Evolutionary conservation across 2,113 vertebrate genomes (phyloP), one percentile per base, ranked within the genome.

Genomic region (Donacobius atricapilla): DNA sequence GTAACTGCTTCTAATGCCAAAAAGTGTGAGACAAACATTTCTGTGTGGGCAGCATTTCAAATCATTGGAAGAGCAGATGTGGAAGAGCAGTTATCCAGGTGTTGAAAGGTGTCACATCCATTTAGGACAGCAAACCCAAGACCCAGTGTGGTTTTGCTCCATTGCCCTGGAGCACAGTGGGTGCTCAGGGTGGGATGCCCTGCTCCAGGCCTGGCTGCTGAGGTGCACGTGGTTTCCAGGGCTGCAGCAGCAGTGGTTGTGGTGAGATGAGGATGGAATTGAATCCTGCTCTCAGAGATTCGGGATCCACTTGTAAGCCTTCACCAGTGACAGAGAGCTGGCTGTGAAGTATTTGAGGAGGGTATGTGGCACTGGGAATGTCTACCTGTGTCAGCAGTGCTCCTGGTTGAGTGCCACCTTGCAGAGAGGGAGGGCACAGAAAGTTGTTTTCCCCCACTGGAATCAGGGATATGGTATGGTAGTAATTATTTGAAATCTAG

Each of bases 191-290:
- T 27, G 63, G 56, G 45, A 50, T 58, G 54, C 28, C 23, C 37
- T 27, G n/a, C 57, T 71, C 25, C 37, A 13, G 44, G 51, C 56
- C 19, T 0, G 7, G 65, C 42, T 48, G 8, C 12, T 1, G 19
- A 57, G 73, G 27, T 15, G 8, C 4, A 0, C 0, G 0, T 16
- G 3, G 2, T 17, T 61, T 31, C 50, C 15, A 20, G 65, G 58
- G 47, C 84, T 68, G 75, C 10, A 16, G 33, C 11, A 19, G 56
- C 27, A 4, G 44, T 7, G 78, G 9, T 1, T 19, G 37, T 17
- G 8, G 12, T 17, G 65, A 27, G 23, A 51, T 2, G 0, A 65
- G 45, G 45, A 27, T 24, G 33, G 30, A 48, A 24, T 40, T 16
- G 9, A 44, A 50, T 42, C 42, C 65, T 88, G 27, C 39, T 68